Evolutionary conservation across 2,797 vertebrate genomes (phyloP), one percentile per base, ranked within the genome.

Genomic region (Bucorvus abyssinicus): DNA sequence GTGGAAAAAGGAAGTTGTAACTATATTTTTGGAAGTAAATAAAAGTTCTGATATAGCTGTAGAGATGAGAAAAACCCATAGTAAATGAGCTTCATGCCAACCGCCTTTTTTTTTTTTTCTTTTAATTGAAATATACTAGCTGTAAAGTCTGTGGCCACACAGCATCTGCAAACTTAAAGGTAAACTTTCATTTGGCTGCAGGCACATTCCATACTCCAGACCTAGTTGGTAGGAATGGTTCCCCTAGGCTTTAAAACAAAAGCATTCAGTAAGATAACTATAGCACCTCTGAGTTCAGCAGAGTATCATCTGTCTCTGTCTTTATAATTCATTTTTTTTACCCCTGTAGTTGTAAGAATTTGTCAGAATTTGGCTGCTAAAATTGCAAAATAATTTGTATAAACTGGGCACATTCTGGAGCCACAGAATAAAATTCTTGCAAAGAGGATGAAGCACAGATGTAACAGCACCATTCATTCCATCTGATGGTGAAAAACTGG

Each of bases 31-130:
- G 13, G 13, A 84, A 83, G 4, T 29, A 79, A 73, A 63, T 50
- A 1, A 22, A 50, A 75, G 10, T 27, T 84, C 49, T 87, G 40
- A 55, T 61, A 14, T 8, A 49, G 4, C 0, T 0, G 2, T 18
- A 47, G 17, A 57, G 30, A 74, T 56, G 17, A 77, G 26, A 45
- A 45, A 83, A 83, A 44, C 7, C 2, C 3, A 3, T 12, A 60
- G 10, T 45, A 88, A 32, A 20, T 80, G n/a, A 67, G 7, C 7
- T 70, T 77, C 18, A 32, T 36, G 14, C 3, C 32, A 64, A 53
- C 0, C 23, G 11, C 6, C 4, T 16, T 9, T 27, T 40, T 45
- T 56, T 82, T 16, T 9, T 27, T 40, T 45, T 56, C 76, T 65
- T 29, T 61, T 29, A 5, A 12, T 7, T 82, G 22, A 79, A 69